Base-by-base conservation (phyloP, 1,140 invertebrate species). In the Ylistrum balloti region DNA sequence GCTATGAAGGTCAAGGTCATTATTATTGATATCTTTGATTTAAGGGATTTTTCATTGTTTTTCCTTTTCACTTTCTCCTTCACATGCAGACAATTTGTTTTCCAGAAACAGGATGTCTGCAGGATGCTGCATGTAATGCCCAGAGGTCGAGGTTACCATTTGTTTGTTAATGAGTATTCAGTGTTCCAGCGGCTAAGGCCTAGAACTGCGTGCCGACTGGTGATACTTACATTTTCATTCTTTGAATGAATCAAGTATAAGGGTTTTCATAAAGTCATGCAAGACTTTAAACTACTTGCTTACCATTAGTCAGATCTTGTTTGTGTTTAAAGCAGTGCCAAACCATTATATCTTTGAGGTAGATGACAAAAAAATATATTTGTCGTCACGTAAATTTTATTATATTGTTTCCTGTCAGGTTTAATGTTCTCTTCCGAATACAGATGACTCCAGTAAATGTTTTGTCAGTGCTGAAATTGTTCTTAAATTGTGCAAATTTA, bases 341-440 rank as follows among this genome's bases (percentile, higher is more conserved):
- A 11, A 28, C 56, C 2, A 74, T 74, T 15, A 13, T 17, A 45
- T 45, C 20, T 45, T 9, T 17, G 17, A 45, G n/a, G 56, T 74
- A 28, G 9, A 74, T 5, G 35, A 38, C n/a, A 74, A n/a, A 28
- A 74, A 74, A 74, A 38, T 7, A 74, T 11, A n/a, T 74, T 74
- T 74, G 56, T 74, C 56, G 56, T 7, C n/a, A n/a, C 28, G 56
- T 74, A 74, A 74, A n/a, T 74, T 74, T 74, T 17, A 74, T 74
- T 11, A 7, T 74, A 74, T 74, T 74, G 56, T 74, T 74, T 74
- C n/a, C 56, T 74, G 56, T 11, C 56, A 74, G n/a, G 56, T 17
- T 74, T 74, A 74, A 74, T 74, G 56, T 74, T 74, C 56, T n/a
- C 13, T 74, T 74, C 22, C 0, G n/a, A 28, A 74, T 74, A 74